phyloP scores from a whole-genome alignment of 2,113 vertebrate genomes.

The Equus przewalskii region DNA sequence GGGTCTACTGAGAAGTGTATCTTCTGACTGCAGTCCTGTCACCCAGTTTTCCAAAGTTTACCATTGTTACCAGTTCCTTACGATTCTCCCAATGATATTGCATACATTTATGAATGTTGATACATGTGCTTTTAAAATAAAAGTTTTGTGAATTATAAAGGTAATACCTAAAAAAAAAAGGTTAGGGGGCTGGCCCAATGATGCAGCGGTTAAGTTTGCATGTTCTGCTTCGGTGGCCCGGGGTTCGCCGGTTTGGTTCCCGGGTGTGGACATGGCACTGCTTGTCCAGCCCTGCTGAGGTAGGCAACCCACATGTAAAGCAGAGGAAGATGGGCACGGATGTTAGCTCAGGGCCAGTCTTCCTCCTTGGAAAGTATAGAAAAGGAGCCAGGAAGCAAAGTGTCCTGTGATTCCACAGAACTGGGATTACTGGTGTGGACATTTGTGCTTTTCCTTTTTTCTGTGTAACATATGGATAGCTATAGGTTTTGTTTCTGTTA shows the following conservation, averaged over 20 bases:
- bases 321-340: too few species aligned
- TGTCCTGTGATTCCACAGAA: too few species aligned
- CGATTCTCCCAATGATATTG: not conserved
- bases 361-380: not conserved
- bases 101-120: not conserved
- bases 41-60: not conserved
- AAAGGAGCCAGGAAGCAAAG: not conserved
- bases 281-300: too few species aligned
- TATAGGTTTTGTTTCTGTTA: not conserved
- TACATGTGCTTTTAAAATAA: not conserved
- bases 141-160: not conserved
- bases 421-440: rapidly evolving
- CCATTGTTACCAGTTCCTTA: not conserved
- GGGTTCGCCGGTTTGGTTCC: too few species aligned
- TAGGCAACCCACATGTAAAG: too few species aligned
- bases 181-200: too few species aligned
- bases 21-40: not conserved
- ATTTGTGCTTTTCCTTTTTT: not conserved
- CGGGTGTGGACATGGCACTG: too few species aligned
- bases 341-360: too few species aligned
- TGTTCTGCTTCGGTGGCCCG: too few species aligned
- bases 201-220: too few species aligned
- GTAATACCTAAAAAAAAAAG: not conserved
- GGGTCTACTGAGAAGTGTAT: too few species aligned
- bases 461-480: not conserved